These are phyloP conservation scores for Bubalus kerabau DNA, from an alignment of 2,113 vertebrate genomes.

Conservation along the genomic window DNA sequence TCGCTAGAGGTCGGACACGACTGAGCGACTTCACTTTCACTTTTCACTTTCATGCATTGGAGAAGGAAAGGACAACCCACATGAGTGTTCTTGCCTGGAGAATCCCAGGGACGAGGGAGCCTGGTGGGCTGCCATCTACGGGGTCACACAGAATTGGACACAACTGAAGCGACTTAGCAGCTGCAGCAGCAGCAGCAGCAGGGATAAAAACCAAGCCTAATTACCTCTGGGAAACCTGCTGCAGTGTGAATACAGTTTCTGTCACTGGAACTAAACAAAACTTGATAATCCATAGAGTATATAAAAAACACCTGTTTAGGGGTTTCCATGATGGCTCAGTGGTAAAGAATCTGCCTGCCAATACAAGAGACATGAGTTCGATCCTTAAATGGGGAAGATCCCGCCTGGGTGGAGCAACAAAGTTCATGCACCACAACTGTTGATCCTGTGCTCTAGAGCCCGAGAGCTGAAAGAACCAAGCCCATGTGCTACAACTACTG, in stretches of 20 bases:
- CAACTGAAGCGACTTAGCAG: too few species aligned
- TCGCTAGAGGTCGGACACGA: too few species aligned
- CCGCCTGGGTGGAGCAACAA: neutral
- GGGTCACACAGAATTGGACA: accelerated
- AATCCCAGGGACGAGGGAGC: too few species aligned
- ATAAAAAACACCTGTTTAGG: neutral
- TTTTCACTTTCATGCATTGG: too few species aligned
- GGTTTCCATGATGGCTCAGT: neutral
- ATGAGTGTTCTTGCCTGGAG: too few species aligned
- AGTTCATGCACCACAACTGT: neutral
- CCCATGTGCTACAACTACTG: neutral
- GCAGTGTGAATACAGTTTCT: neutral
- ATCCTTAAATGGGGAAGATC: neutral
- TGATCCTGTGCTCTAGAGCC: neutral
- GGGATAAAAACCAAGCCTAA: neutral
- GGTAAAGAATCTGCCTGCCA: neutral
- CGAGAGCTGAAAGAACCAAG: neutral
- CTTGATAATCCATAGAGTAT: neutral
- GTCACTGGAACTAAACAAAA: neutral
- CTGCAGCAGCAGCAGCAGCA: neutral
- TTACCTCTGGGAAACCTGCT: neutral
- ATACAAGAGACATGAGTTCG: neutral
- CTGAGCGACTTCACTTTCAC: too few species aligned
- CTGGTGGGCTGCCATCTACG: too few species aligned
- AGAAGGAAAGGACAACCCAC: too few species aligned